Conservation (phyloP, 2,888 invertebrate genomes). For the Drosophila fulvimacula region DNA sequence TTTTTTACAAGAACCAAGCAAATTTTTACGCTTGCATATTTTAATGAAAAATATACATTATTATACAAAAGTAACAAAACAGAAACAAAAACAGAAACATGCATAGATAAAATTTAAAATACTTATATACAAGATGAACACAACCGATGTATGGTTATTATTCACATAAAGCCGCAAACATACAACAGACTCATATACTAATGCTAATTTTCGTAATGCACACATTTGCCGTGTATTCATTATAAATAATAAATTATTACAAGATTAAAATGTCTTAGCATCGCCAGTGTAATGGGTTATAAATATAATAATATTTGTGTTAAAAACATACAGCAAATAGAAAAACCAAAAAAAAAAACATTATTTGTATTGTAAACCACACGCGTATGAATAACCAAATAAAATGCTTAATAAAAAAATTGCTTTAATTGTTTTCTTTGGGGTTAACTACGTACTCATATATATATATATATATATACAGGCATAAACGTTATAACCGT, state of each 20-base stretch:
- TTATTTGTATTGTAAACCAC: conserved; percentile 82
- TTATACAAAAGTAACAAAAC: conserved; percentile 62
- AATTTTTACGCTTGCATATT: conserved; percentile 79
- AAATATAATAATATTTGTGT: conserved; percentile 70
- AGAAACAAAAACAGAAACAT: conserved; percentile 40
- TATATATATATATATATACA: no score
- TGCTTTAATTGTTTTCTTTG: background rate
- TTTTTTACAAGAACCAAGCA: conserved; percentile 80
- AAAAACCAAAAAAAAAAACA: conserved; percentile 45
- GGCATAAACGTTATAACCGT: background rate
- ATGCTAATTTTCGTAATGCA: conserved; percentile 72
- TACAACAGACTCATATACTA: conserved; percentile 45
- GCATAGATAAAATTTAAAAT: conserved; percentile 71
- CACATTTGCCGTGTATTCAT: conserved; percentile 61
- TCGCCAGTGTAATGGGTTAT: conserved; percentile 63
- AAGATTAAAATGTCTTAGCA: conserved; percentile 68
- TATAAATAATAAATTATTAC: conserved; percentile 57
- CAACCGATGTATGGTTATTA: conserved; percentile 41
- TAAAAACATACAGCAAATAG: conserved; percentile 66
- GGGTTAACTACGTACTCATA: background rate
- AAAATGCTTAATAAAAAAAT: conserved; percentile 71
- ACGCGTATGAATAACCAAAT: conserved; percentile 80
- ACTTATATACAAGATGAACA: conserved; percentile 52
- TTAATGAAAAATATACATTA: conserved; percentile 69
- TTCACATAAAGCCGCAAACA: conserved; percentile 50